Conservation (phyloP, 2,113 vertebrate species). For the Nothobranchius furzeri region DNA sequence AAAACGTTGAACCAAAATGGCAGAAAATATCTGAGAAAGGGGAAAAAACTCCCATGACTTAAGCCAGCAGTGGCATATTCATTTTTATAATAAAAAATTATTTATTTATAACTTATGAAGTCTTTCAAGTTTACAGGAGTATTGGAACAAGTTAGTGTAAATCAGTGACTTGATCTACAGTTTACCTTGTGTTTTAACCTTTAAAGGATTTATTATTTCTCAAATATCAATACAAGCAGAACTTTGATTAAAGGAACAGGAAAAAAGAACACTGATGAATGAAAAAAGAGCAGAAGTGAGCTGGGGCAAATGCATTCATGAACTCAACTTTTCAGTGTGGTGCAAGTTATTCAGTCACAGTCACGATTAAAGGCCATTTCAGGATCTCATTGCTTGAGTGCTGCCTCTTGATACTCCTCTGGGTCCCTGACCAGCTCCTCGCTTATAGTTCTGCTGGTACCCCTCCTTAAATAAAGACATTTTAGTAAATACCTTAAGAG, state of each 20-base stretch:
- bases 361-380: slow-evolving; percentile 71
- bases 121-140: slow-evolving; percentile 86
- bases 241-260: slow-evolving; percentile 71
- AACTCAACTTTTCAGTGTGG: slow-evolving; percentile 77
- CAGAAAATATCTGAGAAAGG: slow-evolving; percentile 58
- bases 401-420: slow-evolving; percentile 94
- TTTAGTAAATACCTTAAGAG: slow-evolving; percentile 22
- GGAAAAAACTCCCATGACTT: slow-evolving; percentile 62
- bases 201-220: slow-evolving; percentile 61
- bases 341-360: slow-evolving; percentile 76
- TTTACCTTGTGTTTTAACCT: slow-evolving; percentile 61
- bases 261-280: slow-evolving; percentile 66
- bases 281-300: slow-evolving; percentile 55
- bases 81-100: slow-evolving; percentile 81
- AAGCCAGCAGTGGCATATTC: slow-evolving; percentile 81
- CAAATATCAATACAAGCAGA: slow-evolving; percentile 70
- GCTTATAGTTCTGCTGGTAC: slow-evolving; percentile 97
- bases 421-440: slow-evolving; percentile 91
- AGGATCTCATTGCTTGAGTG: slow-evolving; percentile 80
- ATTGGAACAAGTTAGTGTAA: slow-evolving; percentile 69
- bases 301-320: slow-evolving; percentile 70
- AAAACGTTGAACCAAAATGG: slow-evolving; percentile 74
- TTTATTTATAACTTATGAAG: slow-evolving; percentile 84
- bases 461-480: slow-evolving; percentile 82
- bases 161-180: slow-evolving; percentile 69